phyloP scores from a whole-genome alignment of 2,113 vertebrate species.

The Paralichthys olivaceus region DNA sequence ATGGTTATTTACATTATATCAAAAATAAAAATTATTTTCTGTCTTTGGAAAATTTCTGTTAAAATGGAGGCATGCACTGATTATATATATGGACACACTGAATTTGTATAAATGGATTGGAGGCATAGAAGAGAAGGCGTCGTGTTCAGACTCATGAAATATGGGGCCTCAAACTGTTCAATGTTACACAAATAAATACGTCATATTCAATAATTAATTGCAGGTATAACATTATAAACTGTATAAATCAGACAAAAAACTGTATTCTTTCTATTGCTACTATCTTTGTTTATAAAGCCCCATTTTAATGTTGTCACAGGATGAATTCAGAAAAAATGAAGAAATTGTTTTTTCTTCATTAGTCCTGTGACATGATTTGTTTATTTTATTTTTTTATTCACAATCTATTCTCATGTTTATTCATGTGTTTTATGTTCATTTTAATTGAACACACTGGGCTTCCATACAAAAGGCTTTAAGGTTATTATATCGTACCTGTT shows the following conservation, averaged over 20 bases:
- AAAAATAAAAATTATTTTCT: conserved; percentile 17
- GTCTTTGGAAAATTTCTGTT: conserved; percentile 29
- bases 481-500: not conserved
- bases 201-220: too few relatives aligned
- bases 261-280: too few relatives aligned
- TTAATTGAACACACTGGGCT: not conserved
- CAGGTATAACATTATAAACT: too few relatives aligned
- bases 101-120: conserved; percentile 5
- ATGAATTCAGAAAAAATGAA: too few relatives aligned
- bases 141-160: not conserved
- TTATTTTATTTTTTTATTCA: not conserved
- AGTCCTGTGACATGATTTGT: too few relatives aligned
- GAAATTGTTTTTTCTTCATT: too few relatives aligned
- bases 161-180: too few relatives aligned
- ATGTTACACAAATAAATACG: too few relatives aligned
- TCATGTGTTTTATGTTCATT: not conserved
- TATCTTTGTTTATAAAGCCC: too few relatives aligned
- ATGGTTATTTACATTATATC: conserved; percentile 30
- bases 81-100: not conserved
- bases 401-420: conserved; percentile 1
- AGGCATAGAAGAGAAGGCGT: not conserved
- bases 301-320: too few relatives aligned
- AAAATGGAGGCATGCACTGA: conserved; percentile 14
- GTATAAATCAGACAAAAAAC: too few relatives aligned
- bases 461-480: conserved; percentile 34